These are phyloP conservation scores for Augiades crinisus DNA, from an alignment of 2,888 invertebrate genomes.

Conservation along the genomic window DNA sequence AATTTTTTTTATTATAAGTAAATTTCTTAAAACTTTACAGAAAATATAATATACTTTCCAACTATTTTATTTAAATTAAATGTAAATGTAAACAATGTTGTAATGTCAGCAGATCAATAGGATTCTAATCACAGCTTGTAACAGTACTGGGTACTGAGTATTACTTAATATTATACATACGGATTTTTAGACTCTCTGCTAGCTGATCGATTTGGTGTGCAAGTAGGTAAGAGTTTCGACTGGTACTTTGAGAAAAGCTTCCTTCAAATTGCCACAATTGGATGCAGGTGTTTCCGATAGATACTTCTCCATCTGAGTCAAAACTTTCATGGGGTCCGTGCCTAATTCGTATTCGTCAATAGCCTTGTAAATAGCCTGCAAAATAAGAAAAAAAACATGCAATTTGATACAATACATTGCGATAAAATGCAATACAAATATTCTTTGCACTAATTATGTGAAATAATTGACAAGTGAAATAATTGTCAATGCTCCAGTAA, in stretches of 20 bases:
- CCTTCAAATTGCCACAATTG: slow-evolving; percentile 63
- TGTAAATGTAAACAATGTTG: no score
- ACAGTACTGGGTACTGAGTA: not conserved
- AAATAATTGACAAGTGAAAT: no score
- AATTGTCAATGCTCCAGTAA: no score
- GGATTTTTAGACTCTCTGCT: slow-evolving; percentile 27
- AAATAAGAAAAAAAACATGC: no score
- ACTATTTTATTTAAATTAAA: no score
- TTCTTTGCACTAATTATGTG: no score
- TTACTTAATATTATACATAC: not conserved
- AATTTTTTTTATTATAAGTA: no score
- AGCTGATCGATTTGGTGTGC: slow-evolving; percentile 46
- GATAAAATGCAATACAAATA: no score
- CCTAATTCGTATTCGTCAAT: slow-evolving; percentile 83
- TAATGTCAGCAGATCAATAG: not conserved
- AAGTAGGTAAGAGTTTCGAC: slow-evolving; percentile 43
- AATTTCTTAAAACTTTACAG: no score
- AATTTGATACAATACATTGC: no score
- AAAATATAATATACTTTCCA: no score
- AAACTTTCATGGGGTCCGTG: slow-evolving; percentile 82
- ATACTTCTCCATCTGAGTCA: slow-evolving; percentile 74
- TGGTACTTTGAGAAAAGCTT: slow-evolving; percentile 60
- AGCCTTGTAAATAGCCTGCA: slow-evolving; percentile 65
- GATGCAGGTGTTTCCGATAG: slow-evolving; percentile 52
- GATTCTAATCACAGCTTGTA: not conserved